Evolutionary conservation across 1,140 invertebrate genomes (phyloP).

Genomic region (Brachionus sp.): DNA sequence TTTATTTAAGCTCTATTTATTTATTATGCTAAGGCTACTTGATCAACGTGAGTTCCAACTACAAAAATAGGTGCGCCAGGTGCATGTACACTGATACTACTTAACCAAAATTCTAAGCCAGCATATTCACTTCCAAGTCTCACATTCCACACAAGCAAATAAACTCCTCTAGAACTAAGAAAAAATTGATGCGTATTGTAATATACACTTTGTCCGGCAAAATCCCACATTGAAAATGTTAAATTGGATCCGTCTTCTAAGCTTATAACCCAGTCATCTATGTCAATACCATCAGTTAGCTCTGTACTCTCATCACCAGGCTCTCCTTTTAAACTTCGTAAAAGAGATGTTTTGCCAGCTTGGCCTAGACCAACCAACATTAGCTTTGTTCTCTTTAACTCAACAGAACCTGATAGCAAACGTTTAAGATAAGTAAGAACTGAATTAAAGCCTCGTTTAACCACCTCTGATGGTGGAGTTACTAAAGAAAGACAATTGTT

Average conservation of each 20-base stretch:
- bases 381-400: constrained; percentile 56
- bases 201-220: constrained; percentile 59
- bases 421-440: constrained; percentile 53
- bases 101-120: constrained; percentile 59
- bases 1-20: too few species aligned
- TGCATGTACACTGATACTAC: constrained; percentile 56
- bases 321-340: background rate
- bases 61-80: constrained; percentile 57
- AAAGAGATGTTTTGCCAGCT: constrained; percentile 58
- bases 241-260: background rate
- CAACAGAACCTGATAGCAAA: constrained; percentile 51
- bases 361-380: constrained; percentile 59
- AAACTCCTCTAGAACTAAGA: constrained; percentile 56
- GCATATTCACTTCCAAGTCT: constrained; percentile 57
- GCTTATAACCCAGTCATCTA: constrained; percentile 52
- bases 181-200: constrained; percentile 61
- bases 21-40: background rate
- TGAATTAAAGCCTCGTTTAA: constrained; percentile 51
- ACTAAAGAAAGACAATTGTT: constrained; percentile 52
- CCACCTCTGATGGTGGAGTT: constrained; percentile 55
- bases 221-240: constrained; percentile 55
- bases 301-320: constrained; percentile 47
- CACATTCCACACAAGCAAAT: constrained; percentile 57
- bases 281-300: constrained; percentile 57
- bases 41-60: constrained; percentile 56